Conservation (phyloP, 2,797 vertebrate genomes). For the Decapterus maruadsi region DNA sequence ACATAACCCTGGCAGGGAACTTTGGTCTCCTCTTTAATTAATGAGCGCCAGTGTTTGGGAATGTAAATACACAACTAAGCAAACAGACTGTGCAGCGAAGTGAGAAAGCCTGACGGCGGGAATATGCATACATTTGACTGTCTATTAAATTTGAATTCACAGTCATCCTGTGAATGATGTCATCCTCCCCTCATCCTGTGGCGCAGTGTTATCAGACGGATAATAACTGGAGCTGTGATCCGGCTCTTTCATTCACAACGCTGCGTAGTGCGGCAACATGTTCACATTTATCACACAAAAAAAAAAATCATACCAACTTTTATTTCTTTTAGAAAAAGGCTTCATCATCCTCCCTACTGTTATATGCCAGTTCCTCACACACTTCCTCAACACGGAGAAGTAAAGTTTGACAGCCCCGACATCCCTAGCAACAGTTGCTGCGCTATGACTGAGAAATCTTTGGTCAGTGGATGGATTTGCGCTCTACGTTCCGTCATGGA, state of each 20-base stretch:
- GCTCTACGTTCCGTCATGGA: not conserved
- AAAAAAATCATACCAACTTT: not conserved
- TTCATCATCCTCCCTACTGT: too few relatives aligned
- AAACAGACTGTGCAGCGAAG: slow-evolving; percentile 62
- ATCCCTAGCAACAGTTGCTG: not conserved
- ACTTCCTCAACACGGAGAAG: not conserved
- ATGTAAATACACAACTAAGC: slow-evolving; percentile 73
- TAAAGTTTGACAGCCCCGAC: not conserved
- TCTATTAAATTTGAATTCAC: slow-evolving; percentile 45
- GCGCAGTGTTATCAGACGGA: slow-evolving; percentile 31
- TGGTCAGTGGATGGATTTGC: not conserved
- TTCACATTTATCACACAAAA: not conserved
- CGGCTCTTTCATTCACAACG: slow-evolving; percentile 20
- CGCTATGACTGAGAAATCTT: not conserved
- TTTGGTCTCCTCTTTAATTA: slow-evolving; percentile 79
- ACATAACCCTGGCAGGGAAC: slow-evolving; percentile 71
- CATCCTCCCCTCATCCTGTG: slow-evolving; percentile 36
- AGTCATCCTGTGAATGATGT: slow-evolving; percentile 26
- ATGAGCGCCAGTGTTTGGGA: slow-evolving; percentile 69
- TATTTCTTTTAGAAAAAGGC: too few relatives aligned
- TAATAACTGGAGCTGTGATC: slow-evolving; percentile 32
- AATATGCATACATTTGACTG: slow-evolving; percentile 61
- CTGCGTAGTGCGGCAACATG: not conserved
- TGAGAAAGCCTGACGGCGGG: slow-evolving; percentile 48
- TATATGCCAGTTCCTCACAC: not conserved